Percentiles rank a stretch among this genome's conserved stretches.
Conservation (phyloP, 2,797 vertebrate species). For the Pseudomugil gertrudae region DNA sequence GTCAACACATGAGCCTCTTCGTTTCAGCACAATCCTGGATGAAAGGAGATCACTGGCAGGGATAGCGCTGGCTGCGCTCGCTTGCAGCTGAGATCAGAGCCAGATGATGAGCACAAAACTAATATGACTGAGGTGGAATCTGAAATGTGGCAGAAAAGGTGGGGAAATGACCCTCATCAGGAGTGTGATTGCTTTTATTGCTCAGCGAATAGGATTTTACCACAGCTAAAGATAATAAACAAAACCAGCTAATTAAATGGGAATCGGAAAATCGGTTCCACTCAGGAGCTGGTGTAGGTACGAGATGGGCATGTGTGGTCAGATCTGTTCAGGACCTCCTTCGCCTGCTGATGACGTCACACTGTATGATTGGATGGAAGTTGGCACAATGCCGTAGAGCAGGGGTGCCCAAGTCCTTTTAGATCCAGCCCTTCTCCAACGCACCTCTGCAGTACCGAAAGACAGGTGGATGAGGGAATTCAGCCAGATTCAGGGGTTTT, state of each 20-base stretch:
- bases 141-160: conserved; percentile 11
- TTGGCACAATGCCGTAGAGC: too few species aligned
- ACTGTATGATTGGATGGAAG: too few species aligned
- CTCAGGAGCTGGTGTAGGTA: too few species aligned
- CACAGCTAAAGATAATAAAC: conserved; percentile 13
- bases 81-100: conserved; percentile 33
- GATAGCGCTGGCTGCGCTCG: conserved; percentile 5
- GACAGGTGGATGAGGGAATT: too few species aligned
- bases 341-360: too few species aligned
- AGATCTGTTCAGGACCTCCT: too few species aligned
- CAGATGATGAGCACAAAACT: conserved; percentile 42
- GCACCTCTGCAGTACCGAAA: too few species aligned
- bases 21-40: conserved; percentile 9
- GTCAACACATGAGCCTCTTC: conserved; percentile 43
- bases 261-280: too few species aligned
- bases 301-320: too few species aligned
- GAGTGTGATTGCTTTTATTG: conserved; percentile 17
- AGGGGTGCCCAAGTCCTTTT: too few species aligned
- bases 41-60: conserved; percentile 38
- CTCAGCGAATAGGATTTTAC: conserved; percentile 17
- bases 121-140: conserved; percentile 10
- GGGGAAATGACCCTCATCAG: not conserved
- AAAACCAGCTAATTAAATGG: not conserved
- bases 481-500: too few species aligned
- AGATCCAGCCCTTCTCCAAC: too few species aligned